These are phyloP conservation scores for Lampris incognitus DNA, from an alignment of 2,113 vertebrate genomes.

Conservation along the genomic window DNA sequence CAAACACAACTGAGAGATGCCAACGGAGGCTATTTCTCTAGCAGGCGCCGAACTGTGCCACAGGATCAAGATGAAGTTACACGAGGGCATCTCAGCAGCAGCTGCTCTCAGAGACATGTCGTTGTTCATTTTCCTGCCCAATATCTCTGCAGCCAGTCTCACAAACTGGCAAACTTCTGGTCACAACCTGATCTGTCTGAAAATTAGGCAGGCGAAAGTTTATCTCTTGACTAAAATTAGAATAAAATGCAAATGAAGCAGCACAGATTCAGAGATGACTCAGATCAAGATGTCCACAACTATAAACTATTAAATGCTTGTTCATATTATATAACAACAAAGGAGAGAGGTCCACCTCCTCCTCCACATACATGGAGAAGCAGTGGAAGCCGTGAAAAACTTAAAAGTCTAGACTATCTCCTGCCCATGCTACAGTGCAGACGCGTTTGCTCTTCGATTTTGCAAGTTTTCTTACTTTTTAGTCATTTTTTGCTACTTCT, in stretches of 20 bases:
- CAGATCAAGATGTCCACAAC: not conserved
- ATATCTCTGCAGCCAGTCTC: too few species aligned
- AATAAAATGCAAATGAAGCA: not conserved
- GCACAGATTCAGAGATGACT: not conserved
- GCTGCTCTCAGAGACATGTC: not conserved
- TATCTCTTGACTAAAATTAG: not conserved
- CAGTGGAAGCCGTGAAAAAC: too few species aligned
- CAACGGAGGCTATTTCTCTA: constrained; percentile 16
- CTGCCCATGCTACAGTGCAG: too few species aligned
- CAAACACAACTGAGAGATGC: not conserved
- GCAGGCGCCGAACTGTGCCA: not conserved
- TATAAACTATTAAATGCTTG: constrained; percentile 9
- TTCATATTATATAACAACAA: not conserved
- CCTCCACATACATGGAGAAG: too few species aligned
- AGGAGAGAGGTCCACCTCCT: too few species aligned
- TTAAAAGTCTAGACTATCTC: too few species aligned
- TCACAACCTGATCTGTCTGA: constrained; percentile 2
- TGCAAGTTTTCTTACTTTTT: too few species aligned
- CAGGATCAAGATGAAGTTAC: not conserved
- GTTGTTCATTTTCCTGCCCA: constrained; percentile 5
- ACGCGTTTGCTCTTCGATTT: too few species aligned
- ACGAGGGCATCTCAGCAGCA: not conserved
- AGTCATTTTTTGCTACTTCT: too few species aligned
- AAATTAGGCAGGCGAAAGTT: constrained; percentile 1
- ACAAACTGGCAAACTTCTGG: too few species aligned